Conservation (phyloP, 2,113 vertebrate species). For the Quiscalus mexicanus region DNA sequence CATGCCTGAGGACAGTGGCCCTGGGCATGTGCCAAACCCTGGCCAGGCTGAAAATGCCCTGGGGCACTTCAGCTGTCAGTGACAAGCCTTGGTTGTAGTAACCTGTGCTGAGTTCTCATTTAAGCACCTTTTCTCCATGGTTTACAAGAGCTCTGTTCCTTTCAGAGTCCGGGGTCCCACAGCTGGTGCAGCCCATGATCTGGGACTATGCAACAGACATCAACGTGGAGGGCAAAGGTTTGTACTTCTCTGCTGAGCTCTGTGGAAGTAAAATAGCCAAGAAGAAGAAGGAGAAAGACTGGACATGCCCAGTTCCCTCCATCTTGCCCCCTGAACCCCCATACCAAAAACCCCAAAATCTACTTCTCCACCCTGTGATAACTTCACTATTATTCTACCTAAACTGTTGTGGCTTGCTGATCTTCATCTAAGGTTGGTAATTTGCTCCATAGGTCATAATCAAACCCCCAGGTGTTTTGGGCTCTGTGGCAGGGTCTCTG, state of each 20-base stretch:
- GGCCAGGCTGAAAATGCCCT: neutral
- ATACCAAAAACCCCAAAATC: no score
- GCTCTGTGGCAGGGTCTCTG: no score
- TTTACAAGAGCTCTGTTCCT: neutral
- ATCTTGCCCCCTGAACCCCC: no score
- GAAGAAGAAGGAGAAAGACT: no score
- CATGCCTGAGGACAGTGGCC: neutral
- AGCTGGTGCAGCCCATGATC: conserved; percentile 89
- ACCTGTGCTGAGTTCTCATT: neutral
- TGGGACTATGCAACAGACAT: conserved; percentile 92
- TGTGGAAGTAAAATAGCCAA: neutral
- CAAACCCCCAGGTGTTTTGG: no score
- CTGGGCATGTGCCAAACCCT: neutral
- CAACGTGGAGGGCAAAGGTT: conserved; percentile 85
- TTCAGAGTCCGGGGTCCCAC: conserved; percentile 85
- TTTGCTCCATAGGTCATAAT: no score
- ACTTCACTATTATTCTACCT: no score
- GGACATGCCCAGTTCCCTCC: no score
- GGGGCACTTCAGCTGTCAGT: neutral
- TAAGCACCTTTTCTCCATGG: neutral
- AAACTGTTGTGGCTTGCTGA: no score
- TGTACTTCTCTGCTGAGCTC: conserved; percentile 4
- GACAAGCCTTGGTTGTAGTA: neutral
- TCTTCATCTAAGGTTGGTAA: no score
- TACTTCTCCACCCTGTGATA: no score